phyloP scores from a whole-genome alignment of 2,113 vertebrate species.

The Alligator mississippiensis region DNA sequence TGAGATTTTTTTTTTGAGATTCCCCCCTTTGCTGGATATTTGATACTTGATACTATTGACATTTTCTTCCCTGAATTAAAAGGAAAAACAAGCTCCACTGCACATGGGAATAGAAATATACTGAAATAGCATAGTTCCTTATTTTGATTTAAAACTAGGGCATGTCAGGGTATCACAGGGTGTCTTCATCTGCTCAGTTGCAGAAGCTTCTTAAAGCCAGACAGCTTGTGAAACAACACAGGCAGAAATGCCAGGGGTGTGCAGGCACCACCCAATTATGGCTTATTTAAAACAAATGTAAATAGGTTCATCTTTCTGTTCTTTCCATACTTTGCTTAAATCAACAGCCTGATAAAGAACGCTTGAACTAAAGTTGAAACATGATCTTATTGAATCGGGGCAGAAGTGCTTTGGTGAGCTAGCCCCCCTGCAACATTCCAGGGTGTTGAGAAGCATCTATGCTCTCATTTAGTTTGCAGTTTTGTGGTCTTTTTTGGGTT shows the following conservation, averaged over 20 bases:
- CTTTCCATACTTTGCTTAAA: background rate
- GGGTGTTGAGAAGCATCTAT: background rate
- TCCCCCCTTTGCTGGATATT: background rate
- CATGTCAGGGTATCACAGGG: background rate
- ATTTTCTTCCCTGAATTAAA: no score
- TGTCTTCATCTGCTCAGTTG: background rate
- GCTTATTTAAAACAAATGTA: background rate
- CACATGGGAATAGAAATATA: background rate
- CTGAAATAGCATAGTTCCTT: background rate
- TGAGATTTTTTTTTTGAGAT: no score
- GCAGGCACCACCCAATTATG: background rate
- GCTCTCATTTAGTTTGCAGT: background rate
- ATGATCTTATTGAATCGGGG: background rate
- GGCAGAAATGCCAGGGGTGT: background rate
- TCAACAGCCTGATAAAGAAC: accelerated
- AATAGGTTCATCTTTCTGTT: background rate
- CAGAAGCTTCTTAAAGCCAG: background rate
- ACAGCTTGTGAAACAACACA: background rate
- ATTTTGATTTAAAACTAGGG: background rate
- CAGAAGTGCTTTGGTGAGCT: background rate
- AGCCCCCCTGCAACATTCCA: accelerated
- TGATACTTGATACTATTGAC: background rate
- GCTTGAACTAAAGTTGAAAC: background rate
- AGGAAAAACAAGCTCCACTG: no score
- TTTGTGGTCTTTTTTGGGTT: background rate